Evolutionary conservation across 2,113 vertebrate species (phyloP).

Genomic region (Saccopteryx bilineata): DNA sequence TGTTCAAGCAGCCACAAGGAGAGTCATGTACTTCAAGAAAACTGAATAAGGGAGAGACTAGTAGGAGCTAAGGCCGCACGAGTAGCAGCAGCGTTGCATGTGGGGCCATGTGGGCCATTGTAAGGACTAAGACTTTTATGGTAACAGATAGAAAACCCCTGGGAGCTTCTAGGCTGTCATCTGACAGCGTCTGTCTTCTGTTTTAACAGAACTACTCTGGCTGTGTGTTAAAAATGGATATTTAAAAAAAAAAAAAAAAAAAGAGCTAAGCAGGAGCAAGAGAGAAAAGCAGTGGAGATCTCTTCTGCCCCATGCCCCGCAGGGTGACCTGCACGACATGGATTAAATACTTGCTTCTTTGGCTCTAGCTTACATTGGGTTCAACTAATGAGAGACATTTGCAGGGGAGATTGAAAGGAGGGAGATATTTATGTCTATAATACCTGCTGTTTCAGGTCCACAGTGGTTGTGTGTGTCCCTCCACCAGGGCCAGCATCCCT

Average conservation of each 20-base stretch:
- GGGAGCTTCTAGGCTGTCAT: neutral
- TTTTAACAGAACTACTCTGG: neutral
- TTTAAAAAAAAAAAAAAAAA: neutral
- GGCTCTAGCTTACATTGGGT: neutral
- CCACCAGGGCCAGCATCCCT: neutral
- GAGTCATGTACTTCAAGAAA: neutral
- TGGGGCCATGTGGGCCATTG: neutral
- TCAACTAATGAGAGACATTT: neutral
- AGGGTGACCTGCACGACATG: neutral
- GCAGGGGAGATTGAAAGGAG: neutral
- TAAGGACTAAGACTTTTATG: neutral
- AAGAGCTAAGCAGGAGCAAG: neutral
- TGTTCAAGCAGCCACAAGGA: neutral
- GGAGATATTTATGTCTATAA: neutral
- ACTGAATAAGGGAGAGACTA: neutral
- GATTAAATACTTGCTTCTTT: neutral
- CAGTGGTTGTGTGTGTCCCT: neutral
- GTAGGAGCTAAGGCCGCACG: neutral
- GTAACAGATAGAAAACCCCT: neutral
- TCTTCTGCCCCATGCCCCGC: neutral
- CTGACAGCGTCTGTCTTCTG: neutral
- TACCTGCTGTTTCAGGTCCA: neutral
- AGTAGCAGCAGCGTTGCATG: neutral
- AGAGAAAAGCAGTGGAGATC: neutral
- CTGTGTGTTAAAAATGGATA: neutral